phyloP scores from a whole-genome alignment of 2,888 invertebrate species.

The Drosophila nigritarsus region DNA sequence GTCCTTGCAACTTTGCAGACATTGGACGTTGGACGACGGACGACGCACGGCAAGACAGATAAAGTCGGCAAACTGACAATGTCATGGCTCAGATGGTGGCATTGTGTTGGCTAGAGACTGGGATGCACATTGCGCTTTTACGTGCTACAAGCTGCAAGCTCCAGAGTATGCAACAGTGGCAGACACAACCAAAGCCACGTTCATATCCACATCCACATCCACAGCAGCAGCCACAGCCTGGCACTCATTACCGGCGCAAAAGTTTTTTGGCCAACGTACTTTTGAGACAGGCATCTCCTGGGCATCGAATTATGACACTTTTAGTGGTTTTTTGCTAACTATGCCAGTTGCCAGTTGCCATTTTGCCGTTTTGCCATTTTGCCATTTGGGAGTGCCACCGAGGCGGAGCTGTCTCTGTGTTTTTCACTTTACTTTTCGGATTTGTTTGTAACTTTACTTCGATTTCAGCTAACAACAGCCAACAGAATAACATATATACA shows the following conservation, averaged over 20 bases:
- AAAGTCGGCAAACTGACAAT: conserved; percentile 15
- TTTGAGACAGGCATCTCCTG: conserved; percentile 81
- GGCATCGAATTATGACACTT: conserved; percentile 81
- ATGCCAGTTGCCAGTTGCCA: conserved; percentile 37
- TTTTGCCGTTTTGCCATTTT: conserved; percentile 16
- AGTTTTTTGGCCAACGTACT: conserved; percentile 74
- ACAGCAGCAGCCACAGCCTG: conserved; percentile 43
- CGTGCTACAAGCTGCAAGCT: conserved; percentile 37
- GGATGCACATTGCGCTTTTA: conserved; percentile 49
- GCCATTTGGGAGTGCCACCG: conserved; percentile 33
- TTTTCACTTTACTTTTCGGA: conserved; percentile 57
- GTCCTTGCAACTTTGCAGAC: conserved; percentile 32
- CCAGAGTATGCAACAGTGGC: conserved; percentile 4
- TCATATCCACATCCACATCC: background rate
- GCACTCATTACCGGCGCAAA: conserved; percentile 72
- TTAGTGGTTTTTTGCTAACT: conserved; percentile 50
- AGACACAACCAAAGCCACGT: conserved; percentile 26
- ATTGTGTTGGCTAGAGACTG: background rate
- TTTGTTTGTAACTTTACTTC: conserved; percentile 74
- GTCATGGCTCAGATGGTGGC: conserved; percentile 3
- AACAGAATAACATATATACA: conserved; percentile 9
- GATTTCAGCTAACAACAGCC: conserved; percentile 57
- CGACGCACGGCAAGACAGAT: conserved; percentile 10
- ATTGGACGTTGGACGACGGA: background rate
- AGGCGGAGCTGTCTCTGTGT: conserved; percentile 47